Percentiles rank a stretch among this genome's conserved stretches.
Conservation (phyloP, 2,113 vertebrate genomes). For the Ploceus nigricollis region DNA sequence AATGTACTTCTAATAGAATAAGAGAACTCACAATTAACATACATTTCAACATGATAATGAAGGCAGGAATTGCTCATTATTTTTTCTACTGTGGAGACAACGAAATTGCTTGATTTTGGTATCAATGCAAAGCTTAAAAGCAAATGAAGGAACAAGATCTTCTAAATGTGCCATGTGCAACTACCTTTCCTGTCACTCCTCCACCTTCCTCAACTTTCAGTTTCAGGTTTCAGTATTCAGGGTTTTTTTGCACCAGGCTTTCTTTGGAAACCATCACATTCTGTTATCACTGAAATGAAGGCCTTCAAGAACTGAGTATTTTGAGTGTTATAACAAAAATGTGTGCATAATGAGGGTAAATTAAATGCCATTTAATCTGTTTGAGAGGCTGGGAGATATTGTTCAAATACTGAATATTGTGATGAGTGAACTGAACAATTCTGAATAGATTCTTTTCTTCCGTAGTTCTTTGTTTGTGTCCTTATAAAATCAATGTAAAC, state of each 20-base stretch:
- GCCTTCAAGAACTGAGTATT: conserved; percentile 3
- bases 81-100: background rate
- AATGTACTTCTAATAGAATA: background rate
- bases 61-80: background rate
- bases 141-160: background rate
- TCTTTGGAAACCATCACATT: conserved; percentile 12
- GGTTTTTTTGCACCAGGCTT: background rate
- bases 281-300: background rate
- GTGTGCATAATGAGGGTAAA: conserved; percentile 6
- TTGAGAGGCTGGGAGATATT: background rate
- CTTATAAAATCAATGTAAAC: conserved; percentile 50
- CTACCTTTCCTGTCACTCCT: background rate
- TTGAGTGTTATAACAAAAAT: conserved; percentile 24
- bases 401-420: conserved; percentile 1
- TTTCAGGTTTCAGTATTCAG: background rate
- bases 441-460: conserved; percentile 7
- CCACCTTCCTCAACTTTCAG: background rate
- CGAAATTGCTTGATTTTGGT: background rate
- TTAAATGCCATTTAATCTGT: conserved; percentile 29
- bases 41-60: background rate
- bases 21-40: background rate
- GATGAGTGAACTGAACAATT: conserved; percentile 7
- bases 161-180: background rate
- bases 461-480: conserved; percentile 11
- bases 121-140: background rate